Conservation (phyloP, 2,888 invertebrate species). For the Flexamia atlantica region DNA sequence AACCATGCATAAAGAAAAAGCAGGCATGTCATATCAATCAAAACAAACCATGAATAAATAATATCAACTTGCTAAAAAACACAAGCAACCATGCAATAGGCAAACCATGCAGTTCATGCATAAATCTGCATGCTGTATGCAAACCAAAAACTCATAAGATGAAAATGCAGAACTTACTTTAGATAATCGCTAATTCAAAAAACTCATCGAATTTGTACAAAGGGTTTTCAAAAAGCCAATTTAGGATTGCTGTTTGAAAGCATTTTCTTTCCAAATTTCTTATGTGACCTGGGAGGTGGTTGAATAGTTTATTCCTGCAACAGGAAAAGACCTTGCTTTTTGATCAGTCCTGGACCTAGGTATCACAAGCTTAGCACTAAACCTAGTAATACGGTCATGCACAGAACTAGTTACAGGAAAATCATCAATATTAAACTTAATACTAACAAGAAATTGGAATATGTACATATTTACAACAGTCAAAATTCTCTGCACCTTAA, state of each 20-base stretch:
- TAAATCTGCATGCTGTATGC: too few species aligned
- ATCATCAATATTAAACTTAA: background rate
- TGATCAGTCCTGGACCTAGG: background rate
- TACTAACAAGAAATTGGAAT: background rate
- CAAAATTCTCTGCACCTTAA: background rate
- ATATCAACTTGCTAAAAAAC: too few species aligned
- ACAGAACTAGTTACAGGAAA: background rate
- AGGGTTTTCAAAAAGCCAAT: background rate
- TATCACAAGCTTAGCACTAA: background rate
- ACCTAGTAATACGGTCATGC: background rate
- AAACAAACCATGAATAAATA: too few species aligned
- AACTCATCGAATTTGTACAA: constrained; percentile 40
- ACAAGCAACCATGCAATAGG: too few species aligned
- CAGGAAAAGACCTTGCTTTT: background rate
- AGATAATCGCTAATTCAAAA: background rate
- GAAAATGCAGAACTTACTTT: too few species aligned
- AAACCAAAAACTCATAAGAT: too few species aligned
- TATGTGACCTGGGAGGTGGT: background rate
- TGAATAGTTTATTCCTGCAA: background rate
- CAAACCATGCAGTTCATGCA: too few species aligned
- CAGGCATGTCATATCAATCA: too few species aligned
- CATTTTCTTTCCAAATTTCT: background rate
- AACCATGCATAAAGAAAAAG: too few species aligned
- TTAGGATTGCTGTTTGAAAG: background rate
- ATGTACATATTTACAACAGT: background rate